Evolutionary conservation across 2,888 invertebrate species (phyloP), one percentile per base, ranked within the genome.

Genomic region (Stenodema calcarata): DNA sequence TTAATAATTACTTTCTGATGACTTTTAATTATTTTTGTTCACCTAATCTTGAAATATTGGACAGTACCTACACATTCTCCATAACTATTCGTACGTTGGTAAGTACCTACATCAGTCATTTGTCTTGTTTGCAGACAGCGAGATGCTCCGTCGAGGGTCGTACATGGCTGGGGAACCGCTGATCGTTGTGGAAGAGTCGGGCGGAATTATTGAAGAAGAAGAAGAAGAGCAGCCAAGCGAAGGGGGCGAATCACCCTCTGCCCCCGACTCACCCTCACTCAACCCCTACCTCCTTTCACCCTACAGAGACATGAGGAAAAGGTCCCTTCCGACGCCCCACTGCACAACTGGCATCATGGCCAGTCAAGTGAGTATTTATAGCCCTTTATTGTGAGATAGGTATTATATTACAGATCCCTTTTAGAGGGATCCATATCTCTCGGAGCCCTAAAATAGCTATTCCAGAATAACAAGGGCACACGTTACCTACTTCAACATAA

Each of bases 341-440:
- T 96, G 96, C 90, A 95, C 95, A 35, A 94, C 95, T 86, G 96
- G 96, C 80, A 96, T 96, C 87, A 96, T 96, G 70, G 96, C 96
- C 62, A 96, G 96, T 89, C 96, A 96, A 93, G 92, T 92, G 62
- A 62, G 62, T 62, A 23, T 11, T 18, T 23, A 18, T 23, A 23
- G 35, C 35, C 35, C 35, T 35, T 35, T 35, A 35, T 35, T 35
- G 35, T 35, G 4, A 35, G n/a, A n/a, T n/a, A n/a, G n/a, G n/a
- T 35, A 35, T 35, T 7, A 35, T 35, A 35, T 35, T 35, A 35
- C 35, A 35, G 4, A 35, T 35, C 4, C 35, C 35, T 35, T 35
- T 35, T 35, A 35, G 35, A 35, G 4, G 35, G 35, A 7, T 35
- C 35, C 35, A 4, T 35, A 35, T 35, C 7, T 35, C 4, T 35